Percentiles rank a stretch among this genome's conserved stretches.
Evolutionary conservation across 2,888 invertebrate genomes (phyloP).

Genomic region (Apamea epomidion): DNA sequence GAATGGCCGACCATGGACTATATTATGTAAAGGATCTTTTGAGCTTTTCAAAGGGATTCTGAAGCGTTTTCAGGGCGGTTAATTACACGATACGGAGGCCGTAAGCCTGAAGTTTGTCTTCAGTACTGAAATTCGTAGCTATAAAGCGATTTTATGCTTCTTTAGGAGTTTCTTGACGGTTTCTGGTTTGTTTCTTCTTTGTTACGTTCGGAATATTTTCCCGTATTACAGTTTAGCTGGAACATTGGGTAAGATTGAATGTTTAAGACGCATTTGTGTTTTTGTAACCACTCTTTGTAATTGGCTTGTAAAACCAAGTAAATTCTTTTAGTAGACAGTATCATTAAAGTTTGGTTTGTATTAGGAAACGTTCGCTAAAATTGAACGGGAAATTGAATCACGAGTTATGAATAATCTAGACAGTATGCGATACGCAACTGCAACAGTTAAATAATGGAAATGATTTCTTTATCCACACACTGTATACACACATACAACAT

Average conservation of each 20-base stretch:
- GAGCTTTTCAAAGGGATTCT: slow-evolving; percentile 83
- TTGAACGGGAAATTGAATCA: slow-evolving; percentile 23
- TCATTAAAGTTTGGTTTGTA: slow-evolving; percentile 10
- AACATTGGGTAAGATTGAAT: slow-evolving; percentile 51
- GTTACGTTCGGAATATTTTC: slow-evolving; percentile 49
- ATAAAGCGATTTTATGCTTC: slow-evolving; percentile 72
- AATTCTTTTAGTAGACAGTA: slow-evolving; percentile 11
- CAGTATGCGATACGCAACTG: neutral
- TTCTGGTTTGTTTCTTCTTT: slow-evolving; percentile 70
- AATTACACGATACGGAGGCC: slow-evolving; percentile 81
- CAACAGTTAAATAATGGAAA: neutral
- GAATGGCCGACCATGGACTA: slow-evolving; percentile 83
- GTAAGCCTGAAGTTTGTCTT: slow-evolving; percentile 76
- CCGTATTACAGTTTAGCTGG: slow-evolving; percentile 45
- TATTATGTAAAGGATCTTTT: slow-evolving; percentile 87
- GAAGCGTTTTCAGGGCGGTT: slow-evolving; percentile 82
- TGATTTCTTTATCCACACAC: neutral
- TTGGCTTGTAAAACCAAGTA: neutral
- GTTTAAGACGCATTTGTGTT: slow-evolving; percentile 38
- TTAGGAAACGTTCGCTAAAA: slow-evolving; percentile 2
- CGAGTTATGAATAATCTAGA: slow-evolving; percentile 9
- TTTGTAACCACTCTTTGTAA: slow-evolving; percentile 25
- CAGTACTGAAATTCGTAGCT: slow-evolving; percentile 71
- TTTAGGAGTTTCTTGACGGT: slow-evolving; percentile 67
- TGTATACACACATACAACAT: neutral